phyloP scores from a whole-genome alignment of 2,113 vertebrate species.

The Oplegnathus fasciatus region DNA sequence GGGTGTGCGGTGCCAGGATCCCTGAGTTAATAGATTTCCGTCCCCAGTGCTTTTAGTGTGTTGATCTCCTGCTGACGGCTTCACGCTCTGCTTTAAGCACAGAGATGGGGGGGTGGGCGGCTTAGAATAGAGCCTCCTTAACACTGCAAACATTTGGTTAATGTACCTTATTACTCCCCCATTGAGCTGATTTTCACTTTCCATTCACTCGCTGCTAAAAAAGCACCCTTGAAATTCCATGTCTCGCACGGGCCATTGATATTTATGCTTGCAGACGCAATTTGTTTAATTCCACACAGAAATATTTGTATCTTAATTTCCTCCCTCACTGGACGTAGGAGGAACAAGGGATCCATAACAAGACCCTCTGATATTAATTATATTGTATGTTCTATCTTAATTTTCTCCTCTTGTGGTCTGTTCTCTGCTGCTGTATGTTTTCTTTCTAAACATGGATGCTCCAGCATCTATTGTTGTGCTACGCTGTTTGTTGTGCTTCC shows the following conservation, averaged over 20 bases:
- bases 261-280: constrained; percentile 75
- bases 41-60: constrained; percentile 69
- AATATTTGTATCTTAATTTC: constrained; percentile 70
- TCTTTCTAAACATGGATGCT: constrained; percentile 36
- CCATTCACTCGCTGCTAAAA: constrained; percentile 61
- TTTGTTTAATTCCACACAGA: constrained; percentile 70
- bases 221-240: constrained; percentile 65
- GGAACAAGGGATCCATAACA: constrained; percentile 63
- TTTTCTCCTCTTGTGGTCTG: constrained; percentile 31
- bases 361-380: constrained; percentile 66
- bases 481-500: constrained; percentile 52
- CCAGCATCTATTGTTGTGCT: constrained; percentile 38
- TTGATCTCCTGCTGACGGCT: constrained; percentile 78
- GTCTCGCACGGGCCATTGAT: constrained; percentile 71
- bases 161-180: constrained; percentile 74
- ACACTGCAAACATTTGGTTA: constrained; percentile 75
- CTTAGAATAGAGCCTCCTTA: constrained; percentile 72
- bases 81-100: constrained; percentile 67
- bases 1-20: constrained; percentile 32
- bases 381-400: constrained; percentile 50
- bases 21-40: constrained; percentile 76
- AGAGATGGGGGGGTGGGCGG: constrained; percentile 14
- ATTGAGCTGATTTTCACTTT: constrained; percentile 75
- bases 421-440: constrained; percentile 25
- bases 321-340: constrained; percentile 45